Evolutionary conservation across 2,888 invertebrate genomes (phyloP), one percentile per base, ranked within the genome.

Genomic region (Acanthosepion pharaonis): DNA sequence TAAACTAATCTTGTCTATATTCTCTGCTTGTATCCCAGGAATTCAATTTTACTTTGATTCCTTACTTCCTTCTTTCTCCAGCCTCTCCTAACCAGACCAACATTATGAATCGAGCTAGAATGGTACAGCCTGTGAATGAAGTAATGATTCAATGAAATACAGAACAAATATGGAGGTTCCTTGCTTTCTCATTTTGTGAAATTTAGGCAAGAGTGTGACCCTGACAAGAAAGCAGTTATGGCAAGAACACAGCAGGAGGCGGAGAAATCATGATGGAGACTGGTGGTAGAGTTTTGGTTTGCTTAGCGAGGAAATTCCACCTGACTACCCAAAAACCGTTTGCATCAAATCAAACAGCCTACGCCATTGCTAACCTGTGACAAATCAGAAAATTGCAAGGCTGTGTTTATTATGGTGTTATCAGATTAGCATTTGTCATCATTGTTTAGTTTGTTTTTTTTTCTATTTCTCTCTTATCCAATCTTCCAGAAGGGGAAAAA

Each of bases 291-390:
- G 33, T 78, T n/a, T 42, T 78, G 78, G n/a, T 78, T 78, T 78
- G 33, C n/a, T 78, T 78, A 78, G 78, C 78, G 33, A 78, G n/a
- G 11, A 33, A 78, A n/a, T 78, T 78, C 78, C 78, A 78, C n/a
- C 78, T n/a, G n/a, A 78, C 78, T 78, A 78, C n/a, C 78, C n/a
- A 11, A n/a, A 78, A 78, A 78, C n/a, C 33, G n/a, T n/a, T n/a
- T n/a, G n/a, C 78, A 78, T 78, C 78, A 78, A 78, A 78, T 78
- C n/a, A 78, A 78, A n/a, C 78, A 78, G n/a, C 78, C n/a, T n/a
- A 33, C n/a, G 78, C n/a, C 78, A 78, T 78, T 78, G 78, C n/a
- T 78, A 78, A 78, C 78, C n/a, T n/a, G n/a, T 23, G 23, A n/a
- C n/a, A 78, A 78, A 78, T 78, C 78, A 78, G 78, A 78, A n/a